Evolutionary conservation across 1,140 invertebrate genomes (phyloP).

Genomic region (Drosophila pallidifrons): DNA sequence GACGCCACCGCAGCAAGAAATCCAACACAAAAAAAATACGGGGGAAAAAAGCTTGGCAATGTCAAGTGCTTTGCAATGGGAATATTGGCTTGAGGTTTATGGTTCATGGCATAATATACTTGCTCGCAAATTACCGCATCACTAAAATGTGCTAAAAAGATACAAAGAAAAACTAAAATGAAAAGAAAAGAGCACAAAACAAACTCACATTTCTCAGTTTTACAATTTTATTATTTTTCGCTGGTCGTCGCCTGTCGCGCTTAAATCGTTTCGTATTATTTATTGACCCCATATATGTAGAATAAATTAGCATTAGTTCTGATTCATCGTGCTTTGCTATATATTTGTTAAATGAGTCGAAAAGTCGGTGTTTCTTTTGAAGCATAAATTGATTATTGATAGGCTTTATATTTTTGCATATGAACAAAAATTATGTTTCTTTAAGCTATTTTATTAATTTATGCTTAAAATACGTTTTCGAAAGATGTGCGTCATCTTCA

Average conservation of each 20-base stretch:
- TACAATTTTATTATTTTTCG: conserved; percentile 13
- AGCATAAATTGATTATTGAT: background rate
- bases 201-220: conserved; percentile 10
- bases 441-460: no score
- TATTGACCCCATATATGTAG: background rate
- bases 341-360: background rate
- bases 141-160: conserved; percentile 23
- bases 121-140: conserved; percentile 16
- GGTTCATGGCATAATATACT: conserved; percentile 29
- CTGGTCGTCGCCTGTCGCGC: background rate
- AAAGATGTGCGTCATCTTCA: no score
- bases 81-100: conserved; percentile 5
- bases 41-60: conserved; percentile 42
- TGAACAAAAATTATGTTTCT: no score
- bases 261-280: conserved; percentile 1
- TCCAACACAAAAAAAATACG: background rate
- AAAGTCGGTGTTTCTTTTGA: background rate
- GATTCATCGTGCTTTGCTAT: conserved; percentile 1
- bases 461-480: no score
- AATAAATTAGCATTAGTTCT: conserved; percentile 7
- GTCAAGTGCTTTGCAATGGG: conserved; percentile 53
- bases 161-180: background rate
- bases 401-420: background rate
- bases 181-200: background rate
- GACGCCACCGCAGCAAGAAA: conserved; percentile 36